Conservation (phyloP, 1,140 invertebrate species). For the Drosophila nigromelanica region DNA sequence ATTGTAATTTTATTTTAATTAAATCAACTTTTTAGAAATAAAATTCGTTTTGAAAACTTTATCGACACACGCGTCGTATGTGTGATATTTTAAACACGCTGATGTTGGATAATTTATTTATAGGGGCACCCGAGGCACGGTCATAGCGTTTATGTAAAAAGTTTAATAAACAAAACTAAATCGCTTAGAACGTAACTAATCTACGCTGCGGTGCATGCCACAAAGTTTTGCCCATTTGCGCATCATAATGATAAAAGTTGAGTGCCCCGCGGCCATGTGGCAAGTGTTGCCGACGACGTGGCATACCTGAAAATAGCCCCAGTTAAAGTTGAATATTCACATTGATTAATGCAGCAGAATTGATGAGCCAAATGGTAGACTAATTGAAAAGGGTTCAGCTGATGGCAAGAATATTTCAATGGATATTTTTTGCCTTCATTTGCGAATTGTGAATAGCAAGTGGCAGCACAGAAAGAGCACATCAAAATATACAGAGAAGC, state of each 20-base stretch:
- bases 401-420: constrained; percentile 24
- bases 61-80: constrained; percentile 11
- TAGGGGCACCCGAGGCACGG: constrained; percentile 39
- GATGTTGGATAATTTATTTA: constrained; percentile 22
- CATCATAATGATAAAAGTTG: constrained; percentile 81
- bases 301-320: background rate
- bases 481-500: background rate
- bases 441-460: constrained; percentile 5
- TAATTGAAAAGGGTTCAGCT: constrained; percentile 25
- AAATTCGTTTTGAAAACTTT: background rate
- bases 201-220: constrained; percentile 48
- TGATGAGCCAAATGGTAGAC: constrained; percentile 17
- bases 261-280: constrained; percentile 41
- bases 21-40: too few species aligned
- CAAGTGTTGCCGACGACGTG: constrained; percentile 21
- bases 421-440: background rate
- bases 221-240: constrained; percentile 75
- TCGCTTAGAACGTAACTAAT: constrained; percentile 79
- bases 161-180: constrained; percentile 80
- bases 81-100: constrained; percentile 13
- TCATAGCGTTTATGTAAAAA: constrained; percentile 72
- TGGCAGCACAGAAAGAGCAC: constrained; percentile 22
- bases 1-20: too few species aligned
- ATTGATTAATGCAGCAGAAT: constrained; percentile 48
- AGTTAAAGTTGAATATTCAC: constrained; percentile 4